Evolutionary conservation across 2,888 invertebrate species (phyloP), one percentile per base, ranked within the genome.

Genomic region (Rhogogaster chlorosoma): DNA sequence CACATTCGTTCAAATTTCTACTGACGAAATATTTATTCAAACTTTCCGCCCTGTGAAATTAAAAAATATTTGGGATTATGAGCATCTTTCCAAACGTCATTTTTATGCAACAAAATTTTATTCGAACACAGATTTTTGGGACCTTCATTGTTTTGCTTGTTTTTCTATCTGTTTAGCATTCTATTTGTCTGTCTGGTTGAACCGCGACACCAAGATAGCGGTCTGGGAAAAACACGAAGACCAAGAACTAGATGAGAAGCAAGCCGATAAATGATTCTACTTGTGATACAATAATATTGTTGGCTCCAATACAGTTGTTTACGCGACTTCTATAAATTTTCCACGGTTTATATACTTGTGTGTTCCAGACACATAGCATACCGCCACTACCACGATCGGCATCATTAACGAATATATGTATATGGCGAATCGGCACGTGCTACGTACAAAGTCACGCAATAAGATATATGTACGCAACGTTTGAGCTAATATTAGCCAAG

Each of bases 401-500:
- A 80, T 80, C 57, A 80, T 61, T 80, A 61, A 80, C 61, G 57
- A 61, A 80, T 80, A 80, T 80, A 80, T 36, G 61, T 61, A 61
- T 80, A 80, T 36, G n/a, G 36, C 61, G 80, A 80, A 53, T 36
- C 80, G 61, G 80, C 57, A 80, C 80, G 64, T 83, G 83, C 67
- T 70, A 53, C 32, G 67, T 83, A 67, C 45, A 45, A 70, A 67
- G 83, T 83, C 83, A 83, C 83, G 83, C 83, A 83, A 83, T 70
- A 70, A 70, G 45, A 83, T 70, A 70, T 83, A 70, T n/a, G n/a
- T 83, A 83, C 83, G 83, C 67, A 83, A 83, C 45, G 67, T 70
- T 83, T 70, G 67, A 83, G 83, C 83, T 83, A 83, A 83, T 83
- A 83, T 83, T 83, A 83, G 83, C 67, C 42, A n/a, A 83, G 67